These are phyloP conservation scores for Opisthocomus hoazin DNA, from an alignment of 2,113 vertebrate genomes.

Conservation along the genomic window DNA sequence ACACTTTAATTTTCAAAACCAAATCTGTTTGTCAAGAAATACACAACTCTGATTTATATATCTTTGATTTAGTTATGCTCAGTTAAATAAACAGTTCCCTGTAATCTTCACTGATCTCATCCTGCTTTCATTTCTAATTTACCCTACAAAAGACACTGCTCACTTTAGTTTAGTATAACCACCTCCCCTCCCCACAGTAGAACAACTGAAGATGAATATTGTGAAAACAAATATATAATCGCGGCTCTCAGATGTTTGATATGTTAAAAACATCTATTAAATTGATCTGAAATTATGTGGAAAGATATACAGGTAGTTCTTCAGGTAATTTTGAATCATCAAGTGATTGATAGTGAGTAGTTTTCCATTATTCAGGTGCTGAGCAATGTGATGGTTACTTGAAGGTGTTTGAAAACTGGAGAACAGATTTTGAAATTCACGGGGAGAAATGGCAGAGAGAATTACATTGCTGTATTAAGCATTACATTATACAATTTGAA, in stretches of 20 bases:
- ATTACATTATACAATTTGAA: neutral
- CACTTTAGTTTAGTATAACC: neutral
- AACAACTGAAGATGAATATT: neutral
- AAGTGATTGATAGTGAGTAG: neutral
- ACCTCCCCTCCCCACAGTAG: neutral
- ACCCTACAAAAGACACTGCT: neutral
- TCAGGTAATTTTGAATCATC: neutral
- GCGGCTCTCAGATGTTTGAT: neutral
- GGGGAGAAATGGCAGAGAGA: neutral
- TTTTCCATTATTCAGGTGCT: neutral
- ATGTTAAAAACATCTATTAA: neutral
- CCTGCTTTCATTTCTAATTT: neutral
- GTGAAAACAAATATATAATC: neutral
- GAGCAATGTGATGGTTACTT: neutral
- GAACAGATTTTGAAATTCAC: neutral
- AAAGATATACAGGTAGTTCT: neutral
- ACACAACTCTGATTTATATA: neutral
- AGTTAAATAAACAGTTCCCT: neutral
- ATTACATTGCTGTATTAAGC: neutral
- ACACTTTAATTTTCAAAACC: neutral
- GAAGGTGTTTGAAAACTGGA: neutral
- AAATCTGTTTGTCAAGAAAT: neutral
- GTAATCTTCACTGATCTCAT: neutral
- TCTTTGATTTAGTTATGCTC: neutral
- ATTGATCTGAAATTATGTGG: neutral